Percentiles rank a stretch among this genome's conserved stretches.
Evolutionary conservation across 2,797 vertebrate genomes (phyloP).

Genomic region (Liasis olivaceus): DNA sequence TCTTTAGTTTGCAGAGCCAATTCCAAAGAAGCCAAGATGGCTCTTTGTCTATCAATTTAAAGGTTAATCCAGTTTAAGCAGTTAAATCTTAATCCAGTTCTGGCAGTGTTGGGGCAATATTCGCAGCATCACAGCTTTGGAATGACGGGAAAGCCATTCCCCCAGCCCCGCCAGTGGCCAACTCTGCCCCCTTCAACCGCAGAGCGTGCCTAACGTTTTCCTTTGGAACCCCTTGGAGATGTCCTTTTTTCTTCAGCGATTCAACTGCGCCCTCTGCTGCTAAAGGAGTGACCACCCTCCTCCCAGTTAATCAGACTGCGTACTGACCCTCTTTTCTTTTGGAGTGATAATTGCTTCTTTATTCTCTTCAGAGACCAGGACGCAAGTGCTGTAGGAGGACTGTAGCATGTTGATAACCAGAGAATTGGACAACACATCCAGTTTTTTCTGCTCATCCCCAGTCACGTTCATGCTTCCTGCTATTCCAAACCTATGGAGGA

Average conservation of each 20-base stretch:
- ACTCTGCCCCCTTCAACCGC: neutral
- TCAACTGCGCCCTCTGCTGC: slow-evolving; percentile 61
- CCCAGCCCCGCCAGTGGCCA: neutral
- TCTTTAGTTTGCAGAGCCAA: too few relatives aligned
- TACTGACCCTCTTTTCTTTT: slow-evolving; percentile 84
- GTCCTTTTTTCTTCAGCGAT: neutral
- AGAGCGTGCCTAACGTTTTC: neutral
- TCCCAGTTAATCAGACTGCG: neutral
- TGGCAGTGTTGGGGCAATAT: neutral
- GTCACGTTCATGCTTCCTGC: slow-evolving; percentile 92
- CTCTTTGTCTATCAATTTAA: too few relatives aligned
- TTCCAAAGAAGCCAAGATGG: too few relatives aligned
- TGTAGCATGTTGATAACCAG: slow-evolving; percentile 96
- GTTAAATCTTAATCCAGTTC: neutral
- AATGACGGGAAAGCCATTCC: neutral
- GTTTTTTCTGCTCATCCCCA: slow-evolving; percentile 94
- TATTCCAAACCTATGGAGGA: slow-evolving; percentile 80
- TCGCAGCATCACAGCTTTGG: neutral
- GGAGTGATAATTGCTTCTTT: slow-evolving; percentile 85
- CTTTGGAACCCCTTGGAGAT: neutral
- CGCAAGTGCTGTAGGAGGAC: slow-evolving; percentile 89
- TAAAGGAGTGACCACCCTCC: neutral
- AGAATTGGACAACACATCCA: slow-evolving; percentile 92
- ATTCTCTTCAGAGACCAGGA: slow-evolving; percentile 93
- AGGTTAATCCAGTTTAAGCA: neutral